Base-by-base conservation (phyloP, 2,888 invertebrate species). In the Tyria jacobaeae region DNA sequence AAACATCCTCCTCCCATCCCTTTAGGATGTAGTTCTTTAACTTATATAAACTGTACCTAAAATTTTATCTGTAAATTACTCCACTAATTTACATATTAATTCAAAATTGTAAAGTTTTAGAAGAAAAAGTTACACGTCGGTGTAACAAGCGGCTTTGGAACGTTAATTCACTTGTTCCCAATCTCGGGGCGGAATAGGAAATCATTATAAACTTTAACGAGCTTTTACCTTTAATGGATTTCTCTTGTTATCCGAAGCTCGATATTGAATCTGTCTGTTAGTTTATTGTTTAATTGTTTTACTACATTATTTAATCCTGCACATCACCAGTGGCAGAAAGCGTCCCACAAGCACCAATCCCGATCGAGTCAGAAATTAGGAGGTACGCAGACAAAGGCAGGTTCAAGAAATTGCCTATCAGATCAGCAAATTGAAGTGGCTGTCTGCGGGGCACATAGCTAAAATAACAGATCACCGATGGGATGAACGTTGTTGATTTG, bases 171-270 rank as follows among this genome's bases (percentile, higher is more conserved):
- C 57, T 76, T 74, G 75, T 76, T 78, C 70, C 55, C 77, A 72
- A 81, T 79, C 75, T 73, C 65, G 62, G 60, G 57, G 61, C 59
- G 62, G 56, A 75, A 71, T 68, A 70, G 71, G 75, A 84, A 81
- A 86, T 82, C 79, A 82, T 86, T 85, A 82, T 68, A 78, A 83
- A 83, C 74, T 86, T 80, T 78, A 85, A 86, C 78, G 80, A 83
- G 79, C 54, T 83, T 84, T 70, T 63, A 48, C 66, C 66, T 78
- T 73, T 75, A 81, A 81, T 79, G 73, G 61, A 66, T 70, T 57
- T 68, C 24, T 14, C 48, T 61, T 62, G 57, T 73, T 50, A 59
- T 51, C 35, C 24, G 14, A 39, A 24, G 31, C 17, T 27, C 27
- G 31, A 57, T 41, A 21, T 41, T 54, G 25, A 54, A 41, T 31